Evolutionary conservation across 1,140 invertebrate species (phyloP), one percentile per base, ranked within the genome.

Genomic region (Panagrolaimus sp.): DNA sequence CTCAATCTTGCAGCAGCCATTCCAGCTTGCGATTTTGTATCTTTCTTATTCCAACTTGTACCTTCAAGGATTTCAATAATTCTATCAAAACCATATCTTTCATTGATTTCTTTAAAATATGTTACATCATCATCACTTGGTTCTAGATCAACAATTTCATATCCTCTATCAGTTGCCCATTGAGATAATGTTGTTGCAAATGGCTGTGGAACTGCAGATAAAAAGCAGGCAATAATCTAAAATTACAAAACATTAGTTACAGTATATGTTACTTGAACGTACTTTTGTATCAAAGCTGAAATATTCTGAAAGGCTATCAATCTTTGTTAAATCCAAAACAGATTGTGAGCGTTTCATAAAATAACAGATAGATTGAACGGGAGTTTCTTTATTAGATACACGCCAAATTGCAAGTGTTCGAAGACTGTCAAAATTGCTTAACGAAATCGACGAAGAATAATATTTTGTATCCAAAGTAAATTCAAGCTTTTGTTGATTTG

Each of bases 141-240:
- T 3, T 57, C 51, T 11, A 57, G 27, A 20, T 57, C 51, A 20
- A 57, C 20, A 27, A 57, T 57, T 57, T 57, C 51, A 20, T 25
- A 57, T 20, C 51, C 51, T 9, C 27, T 13, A 57, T 27, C 27
- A 11, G 20, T 57, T 20, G 51, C 51, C 51, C 51, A 57, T 20
- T 3, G 11, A 25, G 20, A 11, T 8, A 57, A 27, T 25, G 11
- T 57, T 16, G 51, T 57, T 57, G 14, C 51, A 16, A 57, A 57
- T 1, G 51, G 51, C 20, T 57, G 51, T 20, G n/a, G 4, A 57
- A 57, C 20, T 11, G 20, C 11, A 2, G 51, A 57, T 27, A 25
- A 27, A 57, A 20, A 57, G 51, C 51, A 57, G n/a, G 51, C 51
- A 11, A 57, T 16, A 57, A 57, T 57, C 51, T 57, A 16, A 14